Percentiles rank a stretch among this genome's conserved stretches.
phyloP scores from a whole-genome alignment of 1,140 invertebrate genomes.

The Dufourea novaeangliae region DNA sequence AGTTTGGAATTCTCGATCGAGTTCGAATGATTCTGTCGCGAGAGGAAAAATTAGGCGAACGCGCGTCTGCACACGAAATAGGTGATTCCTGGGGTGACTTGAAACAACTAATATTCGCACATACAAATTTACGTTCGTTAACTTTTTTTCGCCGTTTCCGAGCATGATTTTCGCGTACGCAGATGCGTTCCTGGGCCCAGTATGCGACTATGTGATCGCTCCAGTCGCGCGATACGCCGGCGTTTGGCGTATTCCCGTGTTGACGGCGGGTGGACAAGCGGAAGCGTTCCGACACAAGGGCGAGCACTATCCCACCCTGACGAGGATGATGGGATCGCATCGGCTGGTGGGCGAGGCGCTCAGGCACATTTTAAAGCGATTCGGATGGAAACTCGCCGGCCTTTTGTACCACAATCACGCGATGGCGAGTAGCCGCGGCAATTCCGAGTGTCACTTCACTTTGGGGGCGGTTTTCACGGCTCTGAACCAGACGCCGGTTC shows the following conservation, averaged over 20 bases:
- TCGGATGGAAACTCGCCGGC: slow-evolving; percentile 87
- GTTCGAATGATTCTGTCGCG: neutral
- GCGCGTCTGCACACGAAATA: too few species aligned
- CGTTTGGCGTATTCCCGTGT: slow-evolving; percentile 93
- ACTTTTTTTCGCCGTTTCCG: slow-evolving; percentile 27
- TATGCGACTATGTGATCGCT: slow-evolving; percentile 95
- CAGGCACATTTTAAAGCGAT: slow-evolving; percentile 85
- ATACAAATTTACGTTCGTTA: too few species aligned
- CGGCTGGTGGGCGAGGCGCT: slow-evolving; percentile 88
- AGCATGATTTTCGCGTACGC: slow-evolving; percentile 64
- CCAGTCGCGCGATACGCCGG: slow-evolving; percentile 93
- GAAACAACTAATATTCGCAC: too few species aligned
- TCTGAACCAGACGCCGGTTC: slow-evolving; percentile 83
- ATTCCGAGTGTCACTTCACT: slow-evolving; percentile 89
- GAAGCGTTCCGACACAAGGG: slow-evolving; percentile 88
- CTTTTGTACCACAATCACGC: slow-evolving; percentile 88
- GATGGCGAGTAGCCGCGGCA: slow-evolving; percentile 82
- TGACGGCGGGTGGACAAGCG: slow-evolving; percentile 92
- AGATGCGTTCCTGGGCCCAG: slow-evolving; percentile 94
- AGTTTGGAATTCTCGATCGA: neutral
- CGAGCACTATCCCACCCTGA: slow-evolving; percentile 89
- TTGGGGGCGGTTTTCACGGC: slow-evolving; percentile 86
- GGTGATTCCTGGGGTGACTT: too few species aligned
- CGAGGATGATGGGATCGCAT: slow-evolving; percentile 93
- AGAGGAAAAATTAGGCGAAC: too few species aligned